A percentile compares a stretch with the other conserved stretches of the same genome.
These are phyloP conservation scores for Scaptodrosophila latifasciaeformis DNA, from an alignment of 2,888 invertebrate species.

Conservation along the genomic window DNA sequence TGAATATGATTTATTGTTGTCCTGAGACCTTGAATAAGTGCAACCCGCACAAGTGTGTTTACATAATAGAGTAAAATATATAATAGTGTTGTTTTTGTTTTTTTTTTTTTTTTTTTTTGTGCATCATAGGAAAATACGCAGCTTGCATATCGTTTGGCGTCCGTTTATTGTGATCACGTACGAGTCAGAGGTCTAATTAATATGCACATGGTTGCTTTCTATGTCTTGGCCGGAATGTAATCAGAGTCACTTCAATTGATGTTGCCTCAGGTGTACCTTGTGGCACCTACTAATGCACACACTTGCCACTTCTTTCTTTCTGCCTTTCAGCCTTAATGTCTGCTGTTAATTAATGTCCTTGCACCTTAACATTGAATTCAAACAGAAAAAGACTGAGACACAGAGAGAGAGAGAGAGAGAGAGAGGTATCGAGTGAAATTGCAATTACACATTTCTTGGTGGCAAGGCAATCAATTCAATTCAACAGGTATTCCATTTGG, in stretches of 20 bases:
- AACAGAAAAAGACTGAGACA: too few species aligned
- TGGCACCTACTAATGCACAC: neutral
- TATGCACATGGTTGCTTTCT: slow-evolving; percentile 34
- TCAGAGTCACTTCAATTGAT: slow-evolving; percentile 56
- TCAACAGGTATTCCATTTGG: slow-evolving; percentile 50
- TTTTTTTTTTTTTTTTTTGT: too few species aligned
- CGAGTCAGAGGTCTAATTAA: slow-evolving; percentile 51
- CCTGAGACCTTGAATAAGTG: too few species aligned
- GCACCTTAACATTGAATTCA: slow-evolving; percentile 57
- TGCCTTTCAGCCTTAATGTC: too few species aligned
- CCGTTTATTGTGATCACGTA: too few species aligned
- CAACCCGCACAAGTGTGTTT: too few species aligned
- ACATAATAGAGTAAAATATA: too few species aligned
- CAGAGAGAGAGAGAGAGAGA: too few species aligned
- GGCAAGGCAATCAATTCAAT: slow-evolving; percentile 57
- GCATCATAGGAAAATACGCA: too few species aligned
- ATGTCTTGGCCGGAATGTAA: slow-evolving; percentile 36
- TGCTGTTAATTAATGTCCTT: slow-evolving; percentile 63
- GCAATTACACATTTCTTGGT: slow-evolving; percentile 58
- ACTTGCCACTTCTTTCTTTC: neutral
- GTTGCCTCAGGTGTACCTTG: neutral
- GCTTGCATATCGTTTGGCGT: too few species aligned
- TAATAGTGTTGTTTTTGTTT: too few species aligned
- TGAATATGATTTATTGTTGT: too few species aligned
- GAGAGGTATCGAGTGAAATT: slow-evolving; percentile 35